Evolutionary conservation across 2,797 vertebrate genomes (phyloP).

Genomic region (Phataginus tricuspis): DNA sequence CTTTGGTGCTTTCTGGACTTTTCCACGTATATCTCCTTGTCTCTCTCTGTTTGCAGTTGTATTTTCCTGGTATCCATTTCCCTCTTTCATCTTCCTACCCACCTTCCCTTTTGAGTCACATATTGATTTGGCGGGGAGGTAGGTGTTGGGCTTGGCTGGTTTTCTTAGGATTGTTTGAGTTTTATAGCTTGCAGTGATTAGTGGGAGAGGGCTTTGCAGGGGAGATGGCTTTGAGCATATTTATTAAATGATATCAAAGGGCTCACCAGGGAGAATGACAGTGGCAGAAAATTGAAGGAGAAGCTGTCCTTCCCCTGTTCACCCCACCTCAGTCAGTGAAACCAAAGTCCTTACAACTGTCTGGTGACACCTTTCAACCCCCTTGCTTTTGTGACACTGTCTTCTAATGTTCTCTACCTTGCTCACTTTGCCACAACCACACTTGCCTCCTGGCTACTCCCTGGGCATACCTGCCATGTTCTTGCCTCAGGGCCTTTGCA

Average conservation of each 20-base stretch:
- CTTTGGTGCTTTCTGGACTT: background rate
- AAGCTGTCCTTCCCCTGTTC: background rate
- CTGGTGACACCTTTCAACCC: background rate
- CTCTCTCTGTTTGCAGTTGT: background rate
- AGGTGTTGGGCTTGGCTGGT: background rate
- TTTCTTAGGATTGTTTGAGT: background rate
- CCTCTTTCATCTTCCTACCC: background rate
- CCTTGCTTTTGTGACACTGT: background rate
- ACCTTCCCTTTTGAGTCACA: background rate
- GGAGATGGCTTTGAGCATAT: background rate
- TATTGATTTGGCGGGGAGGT: background rate
- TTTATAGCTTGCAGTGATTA: background rate
- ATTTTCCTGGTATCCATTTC: background rate
- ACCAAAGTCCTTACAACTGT: background rate
- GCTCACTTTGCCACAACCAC: background rate
- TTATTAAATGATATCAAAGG: background rate
- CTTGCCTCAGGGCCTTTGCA: slow-evolving; percentile 44
- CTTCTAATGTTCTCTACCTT: background rate
- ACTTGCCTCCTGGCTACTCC: background rate
- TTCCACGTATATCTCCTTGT: background rate
- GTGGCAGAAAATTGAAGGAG: background rate
- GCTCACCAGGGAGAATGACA: background rate
- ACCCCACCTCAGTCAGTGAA: background rate
- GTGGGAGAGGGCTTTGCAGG: background rate
- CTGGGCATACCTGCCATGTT: background rate